Evolutionary conservation across 2,797 vertebrate genomes (phyloP), one percentile per base, ranked within the genome.

Genomic region (Schizothorax lantsangensis): DNA sequence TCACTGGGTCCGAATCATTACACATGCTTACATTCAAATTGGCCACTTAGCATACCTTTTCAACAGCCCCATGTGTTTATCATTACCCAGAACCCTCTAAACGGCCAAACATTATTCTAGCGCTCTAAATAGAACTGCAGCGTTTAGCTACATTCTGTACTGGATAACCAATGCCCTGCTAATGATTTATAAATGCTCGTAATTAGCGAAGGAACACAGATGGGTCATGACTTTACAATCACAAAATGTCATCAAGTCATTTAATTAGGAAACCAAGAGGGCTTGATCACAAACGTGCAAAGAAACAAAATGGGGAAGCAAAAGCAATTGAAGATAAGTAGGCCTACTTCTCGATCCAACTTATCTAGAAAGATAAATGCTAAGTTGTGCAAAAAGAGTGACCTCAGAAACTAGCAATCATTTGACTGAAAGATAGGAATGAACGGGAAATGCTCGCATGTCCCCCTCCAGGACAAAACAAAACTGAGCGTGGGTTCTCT

Each of bases 31-130:
- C 93, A 91, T 95, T 95, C 92, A 95, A 96, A 95, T 95, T 94
- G 94, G 91, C 93, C 94, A 95, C 94, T 95, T 94, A 95, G 93
- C 95, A 95, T 95, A 94, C 92, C 93, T 95, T 92, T 94, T 87
- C 92, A 91, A 90, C 91, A 91, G 93, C 91, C 94, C 94, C 95
- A 96, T 95, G 94, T 96, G 96, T 94, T 95, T 93, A 94, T 93
- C 93, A 95, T 96, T 96, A 96, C 93, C 91, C 15, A 85, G 91
- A 88, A 88, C 85, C 84, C 90, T 75, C 93, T 96, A 95, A 96
- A 95, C 92, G 93, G 92, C 94, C 94, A 91, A 95, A 95, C 94
- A 95, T 96, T 95, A 95, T 94, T 95, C 88, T 79, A 92, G 92
- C 92, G 87, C 86, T 71, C 93, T 93, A 95, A 95, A 96, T 95